These are phyloP conservation scores for Syncerus caffer DNA, from an alignment of 2,797 vertebrate species.

Conservation along the genomic window DNA sequence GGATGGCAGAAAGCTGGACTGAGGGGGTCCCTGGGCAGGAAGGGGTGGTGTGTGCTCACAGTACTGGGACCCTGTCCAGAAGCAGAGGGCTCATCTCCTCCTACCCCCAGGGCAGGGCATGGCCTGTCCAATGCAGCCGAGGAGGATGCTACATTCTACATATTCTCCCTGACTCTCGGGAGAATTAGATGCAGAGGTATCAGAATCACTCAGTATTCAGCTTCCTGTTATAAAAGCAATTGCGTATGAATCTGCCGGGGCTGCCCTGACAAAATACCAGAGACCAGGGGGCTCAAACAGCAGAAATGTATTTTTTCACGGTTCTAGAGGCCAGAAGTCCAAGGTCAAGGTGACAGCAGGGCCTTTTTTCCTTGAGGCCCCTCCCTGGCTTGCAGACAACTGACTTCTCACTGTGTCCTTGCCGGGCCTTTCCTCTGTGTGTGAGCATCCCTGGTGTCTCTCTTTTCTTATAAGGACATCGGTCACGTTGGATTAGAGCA, in stretches of 20 bases:
- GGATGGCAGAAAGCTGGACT: not conserved
- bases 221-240: not conserved
- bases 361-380: not conserved
- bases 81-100: not conserved
- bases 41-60: not conserved
- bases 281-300: too few relatives aligned
- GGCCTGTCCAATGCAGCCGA: not conserved
- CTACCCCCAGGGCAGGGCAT: not conserved
- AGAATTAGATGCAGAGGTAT: not conserved
- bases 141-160: fast-evolving
- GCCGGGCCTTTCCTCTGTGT: not conserved
- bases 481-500: not conserved
- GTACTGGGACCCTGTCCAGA: not conserved
- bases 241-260: not conserved
- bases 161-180: not conserved
- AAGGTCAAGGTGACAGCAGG: not conserved
- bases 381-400: not conserved
- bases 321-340: not conserved
- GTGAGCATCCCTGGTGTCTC: fast-evolving
- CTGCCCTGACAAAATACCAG: not conserved
- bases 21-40: not conserved
- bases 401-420: not conserved
- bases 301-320: not conserved
- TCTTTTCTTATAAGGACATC: not conserved
- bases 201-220: not conserved